phyloP scores from a whole-genome alignment of 2,113 vertebrate genomes.

The Alethe castanea region DNA sequence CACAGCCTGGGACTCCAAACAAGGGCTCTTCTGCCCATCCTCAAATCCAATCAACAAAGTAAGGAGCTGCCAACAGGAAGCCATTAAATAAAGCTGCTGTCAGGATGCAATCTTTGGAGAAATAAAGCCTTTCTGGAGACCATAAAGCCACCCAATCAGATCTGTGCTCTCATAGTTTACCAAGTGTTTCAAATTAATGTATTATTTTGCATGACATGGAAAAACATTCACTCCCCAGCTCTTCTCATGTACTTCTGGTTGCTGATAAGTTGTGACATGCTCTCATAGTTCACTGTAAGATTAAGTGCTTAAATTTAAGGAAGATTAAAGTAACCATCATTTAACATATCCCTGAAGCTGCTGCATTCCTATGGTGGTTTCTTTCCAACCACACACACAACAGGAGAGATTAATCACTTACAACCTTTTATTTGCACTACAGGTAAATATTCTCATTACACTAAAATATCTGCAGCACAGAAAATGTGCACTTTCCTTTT shows the following conservation, averaged over 20 bases:
- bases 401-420: not conserved
- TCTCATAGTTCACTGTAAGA: not conserved
- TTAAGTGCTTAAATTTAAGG: slow-evolving; percentile 1
- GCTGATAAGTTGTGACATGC: not conserved
- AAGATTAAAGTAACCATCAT: not conserved
- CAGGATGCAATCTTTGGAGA: not conserved
- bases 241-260: not conserved
- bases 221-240: not conserved
- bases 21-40: slow-evolving; percentile 13
- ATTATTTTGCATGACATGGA: not conserved
- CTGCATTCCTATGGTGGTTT: not conserved
- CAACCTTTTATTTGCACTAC: not conserved
- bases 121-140: not conserved
- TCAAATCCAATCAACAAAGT: not conserved
- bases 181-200: not conserved
- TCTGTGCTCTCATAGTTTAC: not conserved
- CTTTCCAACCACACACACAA: not conserved
- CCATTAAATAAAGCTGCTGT: not conserved
- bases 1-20: not conserved
- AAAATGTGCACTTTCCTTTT: not conserved
- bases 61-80: slow-evolving; percentile 18
- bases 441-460: not conserved
- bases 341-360: not conserved
- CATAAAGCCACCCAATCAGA: not conserved
- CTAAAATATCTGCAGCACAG: not conserved